Percentiles rank a stretch among this genome's conserved stretches.
These are phyloP conservation scores for Spea bombifrons DNA, from an alignment of 2,113 vertebrate genomes.

Conservation along the genomic window DNA sequence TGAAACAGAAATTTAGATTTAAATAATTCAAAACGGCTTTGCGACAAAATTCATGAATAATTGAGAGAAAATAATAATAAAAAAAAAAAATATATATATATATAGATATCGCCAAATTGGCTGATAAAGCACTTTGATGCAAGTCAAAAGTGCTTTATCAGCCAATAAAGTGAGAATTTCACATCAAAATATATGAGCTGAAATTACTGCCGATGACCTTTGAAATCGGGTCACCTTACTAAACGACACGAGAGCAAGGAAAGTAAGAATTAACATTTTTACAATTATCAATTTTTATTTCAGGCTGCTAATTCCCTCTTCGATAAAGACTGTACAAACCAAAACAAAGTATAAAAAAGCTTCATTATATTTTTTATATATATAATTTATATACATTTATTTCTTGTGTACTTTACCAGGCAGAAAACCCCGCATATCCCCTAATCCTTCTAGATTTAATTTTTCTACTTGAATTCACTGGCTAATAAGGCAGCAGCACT, in stretches of 20 bases:
- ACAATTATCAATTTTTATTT: no score
- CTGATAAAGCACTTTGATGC: slow-evolving; percentile 5
- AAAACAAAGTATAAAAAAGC: no score
- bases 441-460: no score
- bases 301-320: no score
- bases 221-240: slow-evolving; percentile 34
- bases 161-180: not conserved
- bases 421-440: no score
- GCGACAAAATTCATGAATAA: slow-evolving; percentile 16
- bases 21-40: not conserved
- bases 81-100: slow-evolving; percentile 31
- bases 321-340: no score
- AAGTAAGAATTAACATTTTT: not conserved
- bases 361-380: no score
- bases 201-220: slow-evolving; percentile 21
- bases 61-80: slow-evolving; percentile 6
- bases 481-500: no score
- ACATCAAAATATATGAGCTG: slow-evolving; percentile 12
- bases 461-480: no score
- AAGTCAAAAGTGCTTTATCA: not conserved
- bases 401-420: no score
- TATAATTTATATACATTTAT: no score
- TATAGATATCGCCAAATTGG: not conserved
- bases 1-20: slow-evolving; percentile 5
- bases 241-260: not conserved